Evolutionary conservation across 1,140 invertebrate genomes (phyloP), one percentile per base, ranked within the genome.

Genomic region (Bathynomus jamesi): DNA sequence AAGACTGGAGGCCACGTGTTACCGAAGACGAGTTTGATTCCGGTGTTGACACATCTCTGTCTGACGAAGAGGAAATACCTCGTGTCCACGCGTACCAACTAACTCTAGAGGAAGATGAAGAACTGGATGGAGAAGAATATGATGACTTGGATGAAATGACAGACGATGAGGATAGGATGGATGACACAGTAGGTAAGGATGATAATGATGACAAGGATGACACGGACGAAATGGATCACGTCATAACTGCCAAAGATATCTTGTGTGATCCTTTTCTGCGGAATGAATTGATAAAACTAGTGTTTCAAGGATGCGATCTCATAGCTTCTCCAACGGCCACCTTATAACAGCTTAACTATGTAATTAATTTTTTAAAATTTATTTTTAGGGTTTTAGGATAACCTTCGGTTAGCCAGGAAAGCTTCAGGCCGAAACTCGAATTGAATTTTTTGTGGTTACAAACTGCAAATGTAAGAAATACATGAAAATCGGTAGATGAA

Each of bases 231-330:
- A 62, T 30, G 25, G 62, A 61, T 0, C 61, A 63, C 21, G 40
- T 70, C 11, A 32, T 46, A 21, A 63, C 62, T 13, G 2, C 61
- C 2, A 28, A 63, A 28, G 61, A 63, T 24, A 31, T 70, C 17
- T 28, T 70, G 21, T 61, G 29, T 25, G 60, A 70, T 64, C 25
- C 69, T n/a, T 28, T 27, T 4, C 61, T 70, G 21, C 25, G 69
- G 3, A 40, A 60, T 8, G 69, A 70, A 64, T 46, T 70, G 30
- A 21, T 70, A 8, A 24, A 60, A 28, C 29, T 70, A 2, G 62
- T 70, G 0, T 70, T 60, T 28, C 69, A 70, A 28, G 69, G 69
- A 0, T 70, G 69, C 27, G 69, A 70, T 40, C 61, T 70, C 4
- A 25, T 70, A 25, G 61, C 69, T 2, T 21, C 69, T 21, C 29